Evolutionary conservation across 2,888 invertebrate species (phyloP).

Genomic region (Aquatica leii): DNA sequence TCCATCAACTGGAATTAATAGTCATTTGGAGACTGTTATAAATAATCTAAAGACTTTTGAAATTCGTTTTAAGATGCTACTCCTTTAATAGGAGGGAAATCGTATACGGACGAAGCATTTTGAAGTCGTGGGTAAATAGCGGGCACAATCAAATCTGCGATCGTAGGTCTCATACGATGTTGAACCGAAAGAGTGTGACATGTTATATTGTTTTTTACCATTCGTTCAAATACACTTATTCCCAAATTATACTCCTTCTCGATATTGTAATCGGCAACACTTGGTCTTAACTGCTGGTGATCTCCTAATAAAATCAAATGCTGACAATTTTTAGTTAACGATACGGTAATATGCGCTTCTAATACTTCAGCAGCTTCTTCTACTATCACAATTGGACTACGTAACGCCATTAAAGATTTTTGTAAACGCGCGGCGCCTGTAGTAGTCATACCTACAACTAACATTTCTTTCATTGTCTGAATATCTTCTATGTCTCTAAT

Average conservation of each 20-base stretch:
- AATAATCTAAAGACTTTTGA: too few species aligned
- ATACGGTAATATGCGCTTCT: constrained; percentile 82
- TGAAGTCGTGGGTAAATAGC: too few species aligned
- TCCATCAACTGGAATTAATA: too few species aligned
- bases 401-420: constrained; percentile 67
- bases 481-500: constrained; percentile 67
- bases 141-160: constrained; percentile 70
- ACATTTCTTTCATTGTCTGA: too few species aligned
- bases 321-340: constrained; percentile 75
- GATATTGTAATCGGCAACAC: constrained; percentile 71
- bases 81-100: too few species aligned
- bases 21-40: too few species aligned
- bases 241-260: constrained; percentile 74
- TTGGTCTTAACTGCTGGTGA: constrained; percentile 80
- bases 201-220: constrained; percentile 71
- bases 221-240: constrained; percentile 82
- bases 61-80: too few species aligned
- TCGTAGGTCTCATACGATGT: constrained; percentile 78
- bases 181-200: constrained; percentile 70
- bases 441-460: constrained; percentile 80
- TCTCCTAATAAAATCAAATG: constrained; percentile 89
- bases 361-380: constrained; percentile 92
- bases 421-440: constrained; percentile 76
- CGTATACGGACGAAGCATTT: too few species aligned
- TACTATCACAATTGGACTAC: constrained; percentile 76